Base-by-base conservation (phyloP, 2,113 vertebrate species). In the Psammodynastes pulverulentus region DNA sequence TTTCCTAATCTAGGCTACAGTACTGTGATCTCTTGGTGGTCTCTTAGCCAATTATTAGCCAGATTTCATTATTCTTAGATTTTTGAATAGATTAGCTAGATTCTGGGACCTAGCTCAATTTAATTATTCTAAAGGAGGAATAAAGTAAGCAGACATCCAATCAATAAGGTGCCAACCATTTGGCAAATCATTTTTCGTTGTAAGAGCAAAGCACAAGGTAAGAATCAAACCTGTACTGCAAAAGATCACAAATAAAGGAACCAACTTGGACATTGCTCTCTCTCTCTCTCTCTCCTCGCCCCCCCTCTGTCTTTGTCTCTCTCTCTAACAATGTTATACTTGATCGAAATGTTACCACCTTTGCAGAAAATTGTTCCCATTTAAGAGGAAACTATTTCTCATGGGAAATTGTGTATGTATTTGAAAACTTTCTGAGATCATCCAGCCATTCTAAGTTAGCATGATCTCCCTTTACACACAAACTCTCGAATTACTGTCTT, bases 371-470 rank as follows among this genome's bases (percentile, higher is more conserved):
- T 29, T 92, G 34, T 34, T 26, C 54, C 84, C 45, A 88, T 93
- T 89, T 92, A 72, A 84, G 39, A 92, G 86, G 15, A 56, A 95
- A 89, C 45, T 67, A 43, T 39, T 4, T 0, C 0, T 5, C 84
- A 29, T 13, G 49, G 79, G 49, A 94, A 92, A 49, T 13, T 91
- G 29, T 58, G 45, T 49, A 24, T 53, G 9, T 21, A 49, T 85
- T 90, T 91, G n/a, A 53, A 39, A 3, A 0, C 23, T 10, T 92
- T 90, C 79, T 72, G 92, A 91, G 79, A 91, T 52, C 91, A 93
- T 46, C 53, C 92, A 92, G 89, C 48, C 26, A 3, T 13, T 93
- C 88, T 56, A 62, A 93, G 87, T 89, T 87, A 51, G n/a, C 56
- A 93, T 58, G 79, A 89, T 91, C 89, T 53, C 91, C n/a, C 23